These are phyloP conservation scores for Tursiops truncatus DNA, from an alignment of 2,113 vertebrate species.

Conservation along the genomic window DNA sequence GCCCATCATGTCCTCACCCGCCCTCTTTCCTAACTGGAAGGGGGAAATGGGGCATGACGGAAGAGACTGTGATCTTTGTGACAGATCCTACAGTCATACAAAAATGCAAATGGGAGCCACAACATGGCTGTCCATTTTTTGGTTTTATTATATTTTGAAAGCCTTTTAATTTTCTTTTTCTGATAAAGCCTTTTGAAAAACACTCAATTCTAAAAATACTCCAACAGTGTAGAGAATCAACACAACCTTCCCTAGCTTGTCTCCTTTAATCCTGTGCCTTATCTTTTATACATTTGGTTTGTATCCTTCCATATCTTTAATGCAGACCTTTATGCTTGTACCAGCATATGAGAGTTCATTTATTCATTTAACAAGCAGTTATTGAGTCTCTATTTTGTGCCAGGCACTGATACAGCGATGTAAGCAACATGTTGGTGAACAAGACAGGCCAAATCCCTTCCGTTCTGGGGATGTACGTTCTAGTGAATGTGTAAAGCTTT, in stretches of 20 bases:
- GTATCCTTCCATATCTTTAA: neutral
- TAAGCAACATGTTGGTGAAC: neutral
- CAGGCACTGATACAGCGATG: neutral
- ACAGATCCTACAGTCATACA: neutral
- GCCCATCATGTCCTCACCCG: accelerated
- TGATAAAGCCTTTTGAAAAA: conserved; percentile 27
- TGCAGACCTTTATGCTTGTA: neutral
- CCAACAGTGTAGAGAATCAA: neutral
- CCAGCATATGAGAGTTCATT: neutral
- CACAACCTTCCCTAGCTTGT: neutral
- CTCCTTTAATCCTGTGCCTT: neutral
- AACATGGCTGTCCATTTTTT: neutral
- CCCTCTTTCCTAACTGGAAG: neutral
- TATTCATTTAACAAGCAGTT: neutral
- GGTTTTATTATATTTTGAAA: neutral
- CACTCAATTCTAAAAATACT: neutral
- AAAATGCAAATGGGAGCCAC: neutral
- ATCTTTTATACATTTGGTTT: neutral
- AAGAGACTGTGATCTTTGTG: neutral
- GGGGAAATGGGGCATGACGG: neutral
- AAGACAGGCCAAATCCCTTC: neutral
- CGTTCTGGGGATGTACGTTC: neutral
- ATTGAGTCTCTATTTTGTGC: neutral
- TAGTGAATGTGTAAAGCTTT: neutral
- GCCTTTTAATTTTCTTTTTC: neutral